Conservation (phyloP, 2,113 vertebrate species). For the Salvelinus sp. region DNA sequence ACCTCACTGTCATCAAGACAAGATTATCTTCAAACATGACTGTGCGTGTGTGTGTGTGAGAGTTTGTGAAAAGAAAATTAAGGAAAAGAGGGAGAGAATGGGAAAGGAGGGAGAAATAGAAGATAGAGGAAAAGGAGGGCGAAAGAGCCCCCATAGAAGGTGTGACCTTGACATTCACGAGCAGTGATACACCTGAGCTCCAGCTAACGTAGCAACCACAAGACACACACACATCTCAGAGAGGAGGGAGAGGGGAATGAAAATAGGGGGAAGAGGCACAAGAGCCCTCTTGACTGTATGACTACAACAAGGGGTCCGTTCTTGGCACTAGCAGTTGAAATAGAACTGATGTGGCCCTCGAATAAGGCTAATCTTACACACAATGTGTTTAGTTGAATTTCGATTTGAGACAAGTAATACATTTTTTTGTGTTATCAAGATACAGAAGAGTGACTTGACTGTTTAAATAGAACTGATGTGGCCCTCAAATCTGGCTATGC, state of each 20-base stretch:
- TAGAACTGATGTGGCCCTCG: background rate
- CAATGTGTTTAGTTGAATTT: no score
- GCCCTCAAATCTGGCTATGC: background rate
- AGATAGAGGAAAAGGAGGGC: background rate
- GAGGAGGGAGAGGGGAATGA: background rate
- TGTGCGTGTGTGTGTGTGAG: conserved; percentile 1
- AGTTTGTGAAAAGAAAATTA: conserved; percentile 1
- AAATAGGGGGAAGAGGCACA: background rate
- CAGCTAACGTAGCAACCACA: background rate
- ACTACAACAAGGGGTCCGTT: background rate
- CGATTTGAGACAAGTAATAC: background rate
- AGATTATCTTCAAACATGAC: conserved; percentile 7
- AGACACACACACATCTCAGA: background rate
- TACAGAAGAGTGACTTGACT: background rate
- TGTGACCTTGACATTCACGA: background rate
- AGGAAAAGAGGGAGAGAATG: conserved; percentile 10
- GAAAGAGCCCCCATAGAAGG: background rate
- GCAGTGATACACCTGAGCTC: background rate
- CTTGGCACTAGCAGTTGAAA: background rate
- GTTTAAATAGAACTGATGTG: background rate
- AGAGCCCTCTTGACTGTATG: background rate
- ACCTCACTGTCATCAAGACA: background rate
- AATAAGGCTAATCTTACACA: background rate
- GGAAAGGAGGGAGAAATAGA: conserved; percentile 4
- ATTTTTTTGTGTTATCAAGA: background rate